Conservation (phyloP, 1,140 invertebrate species). For the Cataglyphis hispanica region DNA sequence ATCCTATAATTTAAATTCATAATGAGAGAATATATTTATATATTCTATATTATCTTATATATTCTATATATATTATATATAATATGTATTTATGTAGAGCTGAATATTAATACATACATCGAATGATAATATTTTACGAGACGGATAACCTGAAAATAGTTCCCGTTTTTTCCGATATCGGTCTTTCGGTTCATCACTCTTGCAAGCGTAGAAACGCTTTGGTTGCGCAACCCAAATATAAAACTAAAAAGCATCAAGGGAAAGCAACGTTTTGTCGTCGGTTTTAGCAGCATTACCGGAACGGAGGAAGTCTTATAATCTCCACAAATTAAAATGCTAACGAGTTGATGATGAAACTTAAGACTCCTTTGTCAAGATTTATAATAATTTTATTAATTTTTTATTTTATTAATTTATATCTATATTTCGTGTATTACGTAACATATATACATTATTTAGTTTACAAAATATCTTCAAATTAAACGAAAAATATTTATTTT, state of each 20-base stretch:
- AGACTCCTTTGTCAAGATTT: background rate
- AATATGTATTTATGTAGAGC: background rate
- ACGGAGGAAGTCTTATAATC: background rate
- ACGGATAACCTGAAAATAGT: slow-evolving; percentile 38
- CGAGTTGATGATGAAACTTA: slow-evolving; percentile 4
- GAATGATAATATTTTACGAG: slow-evolving; percentile 41
- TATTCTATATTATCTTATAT: too few species aligned
- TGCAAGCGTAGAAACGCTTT: slow-evolving; percentile 12
- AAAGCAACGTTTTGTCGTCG: background rate
- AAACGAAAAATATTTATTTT: background rate
- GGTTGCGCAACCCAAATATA: background rate
- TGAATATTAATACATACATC: background rate
- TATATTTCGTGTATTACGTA: background rate
- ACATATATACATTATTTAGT: background rate
- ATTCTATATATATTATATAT: too few species aligned
- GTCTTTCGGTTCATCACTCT: slow-evolving; percentile 17
- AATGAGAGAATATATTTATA: background rate
- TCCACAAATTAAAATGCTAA: slow-evolving; percentile 28
- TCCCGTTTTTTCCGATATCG: slow-evolving; percentile 17
- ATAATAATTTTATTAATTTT: slow-evolving; percentile 2
- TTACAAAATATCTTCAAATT: background rate
- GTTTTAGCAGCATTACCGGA: background rate
- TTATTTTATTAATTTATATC: background rate
- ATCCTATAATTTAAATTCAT: background rate
- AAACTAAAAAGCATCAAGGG: slow-evolving; percentile 25